Evolutionary conservation across 2,888 invertebrate species (phyloP).

Genomic region (Charanyca ferruginea): DNA sequence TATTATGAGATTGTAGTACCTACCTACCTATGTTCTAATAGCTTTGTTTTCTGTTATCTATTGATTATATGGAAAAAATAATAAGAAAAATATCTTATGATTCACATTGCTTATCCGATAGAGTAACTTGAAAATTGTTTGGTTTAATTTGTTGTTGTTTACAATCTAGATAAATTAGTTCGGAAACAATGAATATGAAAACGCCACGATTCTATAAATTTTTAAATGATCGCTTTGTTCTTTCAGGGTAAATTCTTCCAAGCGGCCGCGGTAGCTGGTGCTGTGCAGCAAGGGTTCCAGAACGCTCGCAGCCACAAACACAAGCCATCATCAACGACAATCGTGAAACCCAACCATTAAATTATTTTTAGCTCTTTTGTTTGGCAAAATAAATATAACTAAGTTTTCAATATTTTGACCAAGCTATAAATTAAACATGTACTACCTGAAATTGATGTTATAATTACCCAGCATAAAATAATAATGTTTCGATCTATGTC

Average conservation of each 20-base stretch:
- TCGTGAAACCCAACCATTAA: slow-evolving; percentile 35
- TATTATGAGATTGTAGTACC: background rate
- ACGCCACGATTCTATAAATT: too few species aligned
- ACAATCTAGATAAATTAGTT: background rate
- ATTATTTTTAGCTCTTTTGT: background rate
- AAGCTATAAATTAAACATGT: slow-evolving; percentile 5
- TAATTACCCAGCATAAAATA: background rate
- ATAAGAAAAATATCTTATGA: slow-evolving; percentile 22
- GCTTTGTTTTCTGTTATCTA: slow-evolving; percentile 20
- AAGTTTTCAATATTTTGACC: background rate
- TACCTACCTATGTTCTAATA: background rate
- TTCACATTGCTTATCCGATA: background rate
- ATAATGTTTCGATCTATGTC: too few species aligned
- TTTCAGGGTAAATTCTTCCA: slow-evolving; percentile 73
- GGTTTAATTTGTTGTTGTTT: background rate
- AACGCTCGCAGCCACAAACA: slow-evolving; percentile 64
- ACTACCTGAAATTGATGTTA: background rate
- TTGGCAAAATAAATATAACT: background rate
- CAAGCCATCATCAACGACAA: slow-evolving; percentile 48
- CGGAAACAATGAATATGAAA: background rate
- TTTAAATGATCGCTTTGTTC: background rate
- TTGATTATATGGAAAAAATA: slow-evolving; percentile 2
- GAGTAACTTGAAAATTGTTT: background rate
- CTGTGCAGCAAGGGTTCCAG: slow-evolving; percentile 71
- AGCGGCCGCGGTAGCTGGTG: slow-evolving; percentile 71